Evolutionary conservation across 2,888 invertebrate species (phyloP).

Genomic region (Portevinia maculata): DNA sequence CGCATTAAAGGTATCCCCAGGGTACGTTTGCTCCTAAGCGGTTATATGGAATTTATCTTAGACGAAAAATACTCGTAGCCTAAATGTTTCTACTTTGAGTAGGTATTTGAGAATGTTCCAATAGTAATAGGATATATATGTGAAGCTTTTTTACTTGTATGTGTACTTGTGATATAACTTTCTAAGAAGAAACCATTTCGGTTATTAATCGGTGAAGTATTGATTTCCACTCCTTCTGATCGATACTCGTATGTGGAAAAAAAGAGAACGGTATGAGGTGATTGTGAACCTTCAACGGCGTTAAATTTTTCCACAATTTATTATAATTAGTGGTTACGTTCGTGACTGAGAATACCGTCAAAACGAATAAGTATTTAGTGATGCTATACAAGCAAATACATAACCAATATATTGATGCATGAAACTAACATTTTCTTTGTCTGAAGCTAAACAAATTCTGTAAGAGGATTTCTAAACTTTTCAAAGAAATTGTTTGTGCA

Average conservation of each 20-base stretch:
- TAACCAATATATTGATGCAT: too few relatives aligned
- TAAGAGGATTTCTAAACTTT: not conserved
- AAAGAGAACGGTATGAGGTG: not conserved
- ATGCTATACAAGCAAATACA: too few relatives aligned
- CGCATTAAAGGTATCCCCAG: conserved; percentile 60
- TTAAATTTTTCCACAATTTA: conserved; percentile 20
- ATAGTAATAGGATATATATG: too few relatives aligned
- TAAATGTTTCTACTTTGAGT: conserved; percentile 54
- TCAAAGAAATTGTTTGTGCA: not conserved
- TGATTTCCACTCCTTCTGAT: conserved; percentile 21
- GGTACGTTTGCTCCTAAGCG: conserved; percentile 59
- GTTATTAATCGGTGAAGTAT: conserved; percentile 51
- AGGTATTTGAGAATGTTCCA: conserved; percentile 10
- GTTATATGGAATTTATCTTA: conserved; percentile 69
- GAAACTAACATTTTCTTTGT: too few relatives aligned
- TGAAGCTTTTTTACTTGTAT: too few relatives aligned
- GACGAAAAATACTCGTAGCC: conserved; percentile 53
- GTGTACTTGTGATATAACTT: conserved; percentile 31
- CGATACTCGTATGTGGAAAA: conserved; percentile 16
- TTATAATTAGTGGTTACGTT: conserved; percentile 5
- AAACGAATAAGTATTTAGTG: too few relatives aligned
- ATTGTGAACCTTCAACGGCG: conserved; percentile 2
- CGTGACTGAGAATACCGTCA: conserved; percentile 1
- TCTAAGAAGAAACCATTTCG: conserved; percentile 23
- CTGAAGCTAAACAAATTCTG: too few relatives aligned